phyloP scores from a whole-genome alignment of 2,888 invertebrate genomes.

The Psococerastis gibbosa region DNA sequence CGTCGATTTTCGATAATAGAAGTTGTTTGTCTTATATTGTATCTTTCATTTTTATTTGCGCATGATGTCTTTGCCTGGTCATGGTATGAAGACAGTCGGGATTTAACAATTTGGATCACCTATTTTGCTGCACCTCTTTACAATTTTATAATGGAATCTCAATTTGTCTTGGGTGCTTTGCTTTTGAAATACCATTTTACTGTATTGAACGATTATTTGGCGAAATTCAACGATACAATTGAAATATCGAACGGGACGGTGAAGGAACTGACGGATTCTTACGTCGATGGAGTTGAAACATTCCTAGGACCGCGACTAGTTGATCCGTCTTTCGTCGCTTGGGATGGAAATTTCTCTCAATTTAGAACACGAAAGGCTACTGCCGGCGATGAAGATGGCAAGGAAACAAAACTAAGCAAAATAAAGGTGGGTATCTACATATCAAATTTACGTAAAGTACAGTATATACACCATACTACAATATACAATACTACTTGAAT shows the following conservation, averaged over 20 bases:
- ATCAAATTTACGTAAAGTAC: too few species aligned
- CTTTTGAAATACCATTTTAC: slow-evolving; percentile 6
- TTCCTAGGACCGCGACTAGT: slow-evolving; percentile 3
- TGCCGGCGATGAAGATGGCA: not conserved
- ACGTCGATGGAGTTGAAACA: not conserved
- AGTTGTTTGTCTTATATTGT: not conserved
- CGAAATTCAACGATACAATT: not conserved
- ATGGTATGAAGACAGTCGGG: not conserved
- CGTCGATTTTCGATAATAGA: not conserved
- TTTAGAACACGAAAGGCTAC: not conserved
- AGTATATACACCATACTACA: too few species aligned
- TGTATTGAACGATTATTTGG: not conserved
- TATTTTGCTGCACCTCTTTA: not conserved
- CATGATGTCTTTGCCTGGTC: not conserved
- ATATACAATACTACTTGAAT: too few species aligned
- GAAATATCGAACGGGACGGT: not conserved
- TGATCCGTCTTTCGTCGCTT: slow-evolving; percentile 1
- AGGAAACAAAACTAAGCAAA: not conserved
- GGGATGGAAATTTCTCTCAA: slow-evolving; percentile 5
- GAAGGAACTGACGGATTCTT: not conserved
- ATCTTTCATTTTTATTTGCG: not conserved
- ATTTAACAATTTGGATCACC: not conserved
- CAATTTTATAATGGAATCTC: slow-evolving; percentile 7
- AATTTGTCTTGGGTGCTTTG: slow-evolving; percentile 1
- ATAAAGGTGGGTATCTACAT: not conserved